phyloP scores from a whole-genome alignment of 2,797 vertebrate genomes.

The Anomalospiza imberbis region DNA sequence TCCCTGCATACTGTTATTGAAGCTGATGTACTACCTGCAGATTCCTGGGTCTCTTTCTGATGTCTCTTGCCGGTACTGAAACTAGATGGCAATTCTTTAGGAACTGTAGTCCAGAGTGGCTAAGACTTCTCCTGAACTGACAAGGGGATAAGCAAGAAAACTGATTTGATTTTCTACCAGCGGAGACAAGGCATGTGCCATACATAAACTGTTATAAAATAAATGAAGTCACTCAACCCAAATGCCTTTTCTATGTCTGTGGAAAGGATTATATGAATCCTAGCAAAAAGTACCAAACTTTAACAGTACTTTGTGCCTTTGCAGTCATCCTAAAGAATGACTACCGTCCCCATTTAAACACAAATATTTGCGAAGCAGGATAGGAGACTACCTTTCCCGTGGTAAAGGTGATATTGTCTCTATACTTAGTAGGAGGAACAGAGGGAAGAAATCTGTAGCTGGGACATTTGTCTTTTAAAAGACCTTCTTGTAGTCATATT shows the following conservation, averaged over 20 bases:
- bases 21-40: background rate
- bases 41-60: background rate
- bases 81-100: background rate
- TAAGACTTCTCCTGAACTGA: background rate
- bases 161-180: background rate
- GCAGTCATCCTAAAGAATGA: background rate
- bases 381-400: background rate
- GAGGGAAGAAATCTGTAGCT: background rate
- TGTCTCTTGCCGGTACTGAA: background rate
- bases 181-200: background rate
- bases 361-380: background rate
- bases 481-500: background rate
- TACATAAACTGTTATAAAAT: background rate
- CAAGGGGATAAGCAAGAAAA: background rate
- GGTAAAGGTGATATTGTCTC: background rate
- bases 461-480: background rate
- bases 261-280: background rate
- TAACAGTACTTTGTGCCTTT: background rate
- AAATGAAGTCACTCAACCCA: background rate
- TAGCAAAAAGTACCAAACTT: background rate
- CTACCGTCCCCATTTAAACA: background rate
- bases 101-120: background rate
- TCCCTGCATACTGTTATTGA: background rate
- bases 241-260: background rate
- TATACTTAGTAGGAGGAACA: background rate